phyloP scores from a whole-genome alignment of 2,797 vertebrate species.

The Leptoclinus maculatus region DNA sequence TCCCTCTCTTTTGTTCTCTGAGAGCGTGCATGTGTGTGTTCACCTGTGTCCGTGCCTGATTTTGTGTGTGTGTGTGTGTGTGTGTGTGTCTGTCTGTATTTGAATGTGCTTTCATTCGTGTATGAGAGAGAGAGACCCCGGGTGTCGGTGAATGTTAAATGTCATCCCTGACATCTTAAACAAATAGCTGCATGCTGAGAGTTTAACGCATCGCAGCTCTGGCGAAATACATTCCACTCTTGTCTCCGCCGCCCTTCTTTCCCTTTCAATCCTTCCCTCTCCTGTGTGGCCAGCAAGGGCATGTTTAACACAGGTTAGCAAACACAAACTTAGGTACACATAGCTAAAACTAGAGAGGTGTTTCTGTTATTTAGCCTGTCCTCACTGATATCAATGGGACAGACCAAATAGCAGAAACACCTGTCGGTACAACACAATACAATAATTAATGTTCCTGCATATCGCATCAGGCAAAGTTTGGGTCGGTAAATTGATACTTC shows the following conservation, averaged over 20 bases:
- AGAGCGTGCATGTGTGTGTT: constrained; percentile 1
- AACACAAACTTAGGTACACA: background rate
- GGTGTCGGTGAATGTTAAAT: constrained; percentile 59
- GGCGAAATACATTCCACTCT: constrained; percentile 37
- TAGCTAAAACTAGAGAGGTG: background rate
- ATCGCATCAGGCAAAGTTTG: background rate
- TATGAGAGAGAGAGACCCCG: constrained; percentile 24
- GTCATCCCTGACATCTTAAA: constrained; percentile 74
- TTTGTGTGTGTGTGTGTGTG: background rate
- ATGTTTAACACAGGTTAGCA: background rate
- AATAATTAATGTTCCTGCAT: constrained; percentile 5
- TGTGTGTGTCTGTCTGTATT: background rate
- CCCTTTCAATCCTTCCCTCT: background rate
- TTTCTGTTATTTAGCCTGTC: background rate
- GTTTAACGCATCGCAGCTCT: constrained; percentile 57
- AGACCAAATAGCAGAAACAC: background rate
- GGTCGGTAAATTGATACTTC: background rate
- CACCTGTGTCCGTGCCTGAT: background rate
- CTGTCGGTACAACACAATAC: background rate
- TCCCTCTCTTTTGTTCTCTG: constrained; percentile 3
- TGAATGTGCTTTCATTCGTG: background rate
- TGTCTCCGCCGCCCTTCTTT: background rate
- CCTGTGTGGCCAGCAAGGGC: background rate
- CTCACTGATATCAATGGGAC: background rate
- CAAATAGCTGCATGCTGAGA: constrained; percentile 62